Percentiles rank a stretch among this genome's conserved stretches.
These are phyloP conservation scores for Rotaria magnacalcarata DNA, from an alignment of 2,888 invertebrate species.

Conservation along the genomic window DNA sequence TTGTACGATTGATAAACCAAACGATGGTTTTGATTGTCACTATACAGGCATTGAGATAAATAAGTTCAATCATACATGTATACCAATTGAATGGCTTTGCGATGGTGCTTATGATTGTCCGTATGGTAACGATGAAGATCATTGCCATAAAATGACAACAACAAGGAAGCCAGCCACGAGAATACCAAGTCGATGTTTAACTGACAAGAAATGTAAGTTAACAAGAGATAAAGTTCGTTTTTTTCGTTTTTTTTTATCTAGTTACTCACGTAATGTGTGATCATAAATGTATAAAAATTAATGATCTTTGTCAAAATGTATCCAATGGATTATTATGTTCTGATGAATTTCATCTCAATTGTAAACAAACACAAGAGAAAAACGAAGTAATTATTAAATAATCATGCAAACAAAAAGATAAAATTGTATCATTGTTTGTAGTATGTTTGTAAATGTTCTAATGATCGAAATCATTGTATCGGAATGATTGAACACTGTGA, in stretches of 20 bases:
- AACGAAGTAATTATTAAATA: background rate
- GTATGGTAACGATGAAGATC: conserved; percentile 79
- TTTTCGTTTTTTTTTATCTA: background rate
- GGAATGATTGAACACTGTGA: background rate
- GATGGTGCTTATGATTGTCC: conserved; percentile 87
- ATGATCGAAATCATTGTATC: background rate
- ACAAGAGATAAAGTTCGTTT: no score
- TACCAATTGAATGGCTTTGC: conserved; percentile 72
- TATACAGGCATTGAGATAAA: background rate
- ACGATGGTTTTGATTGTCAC: conserved; percentile 31
- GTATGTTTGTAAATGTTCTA: conserved; percentile 2
- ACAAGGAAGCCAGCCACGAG: background rate
- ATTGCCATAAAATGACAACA: conserved; percentile 31
- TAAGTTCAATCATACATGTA: background rate
- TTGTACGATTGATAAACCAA: background rate
- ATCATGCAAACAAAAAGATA: no score
- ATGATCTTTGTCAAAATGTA: background rate
- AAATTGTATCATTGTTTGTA: background rate
- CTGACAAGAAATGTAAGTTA: background rate
- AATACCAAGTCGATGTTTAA: background rate
- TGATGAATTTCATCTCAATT: background rate
- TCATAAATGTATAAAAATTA: background rate
- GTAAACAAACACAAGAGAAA: background rate
- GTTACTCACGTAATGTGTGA: background rate
- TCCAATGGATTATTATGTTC: background rate